These are phyloP conservation scores for Sarcophaga carnaria DNA, from an alignment of 2,888 invertebrate species.

Conservation along the genomic window DNA sequence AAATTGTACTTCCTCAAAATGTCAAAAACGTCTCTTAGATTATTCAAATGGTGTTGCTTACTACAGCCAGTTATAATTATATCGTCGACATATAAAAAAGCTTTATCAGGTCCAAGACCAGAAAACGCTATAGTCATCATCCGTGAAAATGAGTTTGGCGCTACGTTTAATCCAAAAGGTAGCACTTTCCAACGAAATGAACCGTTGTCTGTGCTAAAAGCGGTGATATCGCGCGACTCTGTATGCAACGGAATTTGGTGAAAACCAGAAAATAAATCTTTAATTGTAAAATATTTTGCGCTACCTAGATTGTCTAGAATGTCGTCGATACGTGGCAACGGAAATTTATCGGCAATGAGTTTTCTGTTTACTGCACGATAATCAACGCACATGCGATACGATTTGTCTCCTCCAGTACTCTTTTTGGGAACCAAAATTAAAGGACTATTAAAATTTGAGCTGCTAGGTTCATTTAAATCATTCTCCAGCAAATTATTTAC, in stretches of 20 bases:
- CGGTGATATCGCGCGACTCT: slow-evolving; percentile 23
- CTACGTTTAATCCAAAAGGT: slow-evolving; percentile 71
- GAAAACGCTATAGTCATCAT: slow-evolving; percentile 73
- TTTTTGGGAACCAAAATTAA: slow-evolving; percentile 30
- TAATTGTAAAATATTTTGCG: slow-evolving; percentile 31
- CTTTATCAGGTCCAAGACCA: slow-evolving; percentile 52
- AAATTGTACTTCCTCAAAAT: slow-evolving; percentile 41
- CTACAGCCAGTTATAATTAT: slow-evolving; percentile 63
- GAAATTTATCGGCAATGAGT: slow-evolving; percentile 28
- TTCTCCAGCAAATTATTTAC: slow-evolving; percentile 26
- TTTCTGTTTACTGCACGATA: slow-evolving; percentile 34
- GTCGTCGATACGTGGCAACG: slow-evolving; percentile 20
- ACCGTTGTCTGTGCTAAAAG: slow-evolving; percentile 10
- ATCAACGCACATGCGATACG: slow-evolving; percentile 29
- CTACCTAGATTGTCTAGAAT: slow-evolving; percentile 33
- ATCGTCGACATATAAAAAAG: slow-evolving; percentile 72
- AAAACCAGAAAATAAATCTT: slow-evolving; percentile 24
- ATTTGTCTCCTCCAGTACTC: slow-evolving; percentile 3
- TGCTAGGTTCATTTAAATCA: slow-evolving; percentile 23
- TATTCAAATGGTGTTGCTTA: slow-evolving; percentile 50
- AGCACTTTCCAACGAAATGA: slow-evolving; percentile 55
- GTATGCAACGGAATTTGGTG: slow-evolving; percentile 19
- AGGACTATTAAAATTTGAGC: slow-evolving; percentile 28
- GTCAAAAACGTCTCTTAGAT: slow-evolving; percentile 48
- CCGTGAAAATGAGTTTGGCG: slow-evolving; percentile 70